Percentiles rank a stretch among this genome's conserved stretches.
Evolutionary conservation across 2,797 vertebrate species (phyloP).

Genomic region (Aselliscus stoliczkanus): DNA sequence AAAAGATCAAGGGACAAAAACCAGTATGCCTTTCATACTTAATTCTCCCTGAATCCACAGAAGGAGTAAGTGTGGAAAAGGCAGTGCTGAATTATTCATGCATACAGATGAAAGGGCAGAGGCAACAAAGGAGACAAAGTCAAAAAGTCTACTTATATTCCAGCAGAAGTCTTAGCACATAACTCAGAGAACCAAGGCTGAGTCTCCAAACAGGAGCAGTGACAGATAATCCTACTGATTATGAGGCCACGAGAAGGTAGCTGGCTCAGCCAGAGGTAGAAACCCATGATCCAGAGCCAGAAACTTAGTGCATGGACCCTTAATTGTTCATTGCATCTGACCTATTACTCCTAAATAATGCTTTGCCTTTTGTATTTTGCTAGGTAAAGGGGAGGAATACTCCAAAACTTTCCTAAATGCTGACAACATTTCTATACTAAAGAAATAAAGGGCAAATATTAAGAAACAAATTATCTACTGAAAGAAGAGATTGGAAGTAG

Average conservation of each 20-base stretch:
- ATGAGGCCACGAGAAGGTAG: neutral
- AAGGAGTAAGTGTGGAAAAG: constrained; percentile 24
- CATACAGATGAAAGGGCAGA: neutral
- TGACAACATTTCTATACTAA: constrained; percentile 2
- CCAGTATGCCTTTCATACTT: constrained; percentile 11
- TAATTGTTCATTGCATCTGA: constrained; percentile 1
- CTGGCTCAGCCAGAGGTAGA: neutral
- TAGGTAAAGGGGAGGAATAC: neutral
- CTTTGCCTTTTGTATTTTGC: neutral
- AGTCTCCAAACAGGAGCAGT: neutral
- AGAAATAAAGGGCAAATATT: constrained; percentile 32
- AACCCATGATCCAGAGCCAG: neutral
- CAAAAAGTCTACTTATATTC: neutral
- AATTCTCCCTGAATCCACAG: constrained; percentile 19
- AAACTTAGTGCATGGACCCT: neutral
- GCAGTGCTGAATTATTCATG: constrained; percentile 43
- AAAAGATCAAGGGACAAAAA: constrained; percentile 49
- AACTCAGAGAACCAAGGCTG: neutral
- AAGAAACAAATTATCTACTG: neutral
- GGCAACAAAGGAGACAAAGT: neutral
- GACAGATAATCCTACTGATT: neutral
- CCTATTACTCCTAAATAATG: constrained; percentile 1
- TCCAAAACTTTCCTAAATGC: neutral
- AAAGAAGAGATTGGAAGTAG: neutral
- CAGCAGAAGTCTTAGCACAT: neutral